These are phyloP conservation scores for Oryzias woworae DNA, from an alignment of 2,113 vertebrate species.

Conservation along the genomic window DNA sequence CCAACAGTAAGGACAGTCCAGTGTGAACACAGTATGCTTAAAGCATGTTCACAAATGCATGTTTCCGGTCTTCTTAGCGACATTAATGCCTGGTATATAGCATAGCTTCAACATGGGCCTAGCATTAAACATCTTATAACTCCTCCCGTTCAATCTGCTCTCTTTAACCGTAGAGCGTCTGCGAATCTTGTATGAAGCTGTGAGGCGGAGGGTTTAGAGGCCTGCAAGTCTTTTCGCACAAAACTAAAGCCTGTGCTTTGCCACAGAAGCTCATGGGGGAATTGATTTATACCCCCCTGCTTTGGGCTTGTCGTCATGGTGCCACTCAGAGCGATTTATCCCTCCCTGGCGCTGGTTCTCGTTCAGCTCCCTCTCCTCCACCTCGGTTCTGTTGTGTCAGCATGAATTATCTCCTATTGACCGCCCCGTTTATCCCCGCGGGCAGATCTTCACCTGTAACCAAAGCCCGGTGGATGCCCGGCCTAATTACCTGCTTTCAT, in stretches of 20 bases:
- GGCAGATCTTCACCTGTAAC: conserved; percentile 69
- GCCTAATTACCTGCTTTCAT: conserved; percentile 71
- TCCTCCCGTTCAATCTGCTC: too few relatives aligned
- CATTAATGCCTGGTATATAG: too few relatives aligned
- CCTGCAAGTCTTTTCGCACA: background rate
- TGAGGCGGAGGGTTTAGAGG: conserved; percentile 14
- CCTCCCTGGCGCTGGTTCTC: conserved; percentile 37
- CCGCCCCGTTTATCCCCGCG: conserved; percentile 65
- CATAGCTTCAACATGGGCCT: too few relatives aligned
- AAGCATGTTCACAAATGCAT: too few relatives aligned
- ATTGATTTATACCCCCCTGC: conserved; percentile 61
- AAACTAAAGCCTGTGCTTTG: conserved; percentile 40
- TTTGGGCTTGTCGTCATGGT: conserved; percentile 48
- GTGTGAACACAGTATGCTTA: too few relatives aligned
- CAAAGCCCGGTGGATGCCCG: conserved; percentile 64
- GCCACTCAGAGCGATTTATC: conserved; percentile 67
- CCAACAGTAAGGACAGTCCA: too few relatives aligned
- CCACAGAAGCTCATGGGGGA: conserved; percentile 39
- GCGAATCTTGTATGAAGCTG: conserved; percentile 30
- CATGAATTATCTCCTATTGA: conserved; percentile 70
- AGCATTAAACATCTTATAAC: too few relatives aligned
- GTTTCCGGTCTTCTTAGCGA: too few relatives aligned
- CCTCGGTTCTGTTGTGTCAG: conserved; percentile 62
- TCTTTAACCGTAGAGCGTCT: conserved; percentile 15
- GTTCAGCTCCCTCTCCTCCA: conserved; percentile 26